Base-by-base conservation (phyloP, 2,888 invertebrate genomes). In the Agrenia bidenticulata region DNA sequence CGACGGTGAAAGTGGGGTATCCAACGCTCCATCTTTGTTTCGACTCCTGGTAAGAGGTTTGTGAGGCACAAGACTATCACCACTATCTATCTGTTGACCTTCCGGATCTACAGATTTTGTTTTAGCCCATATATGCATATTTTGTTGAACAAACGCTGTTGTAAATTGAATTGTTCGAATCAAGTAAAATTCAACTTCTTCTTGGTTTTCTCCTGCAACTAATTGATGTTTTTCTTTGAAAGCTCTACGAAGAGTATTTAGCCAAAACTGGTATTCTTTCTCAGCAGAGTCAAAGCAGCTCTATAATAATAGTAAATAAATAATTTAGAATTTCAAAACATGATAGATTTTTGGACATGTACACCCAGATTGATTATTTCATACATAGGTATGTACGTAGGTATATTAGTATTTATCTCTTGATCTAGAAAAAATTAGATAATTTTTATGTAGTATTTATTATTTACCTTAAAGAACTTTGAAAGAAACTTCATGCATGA, bases 401-500 rank as follows among this genome's bases (percentile, higher is more conserved):
- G n/a, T n/a, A n/a, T n/a, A n/a, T n/a, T n/a, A n/a, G n/a, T n/a
- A n/a, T n/a, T n/a, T n/a, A n/a, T n/a, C n/a, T n/a, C n/a, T n/a
- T n/a, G n/a, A n/a, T n/a, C n/a, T n/a, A n/a, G n/a, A n/a, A n/a
- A n/a, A n/a, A n/a, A n/a, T n/a, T n/a, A n/a, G n/a, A n/a, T n/a
- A n/a, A n/a, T n/a, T n/a, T n/a, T 7, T 45, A 45, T 15, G 15
- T 45, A 45, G 23, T 4, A 51, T 19, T 51, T 7, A 24, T 11
- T 45, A 37, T 9, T 56, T 56, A 73, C 73, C 68, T 72, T 51
- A 0, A 73, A 24, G 49, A 69, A 73, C 1, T 61, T 24, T n/a
- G 63, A 55, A 11, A 75, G 42, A 62, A 75, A 76, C 24, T 61
- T 37, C 50, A 69, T 60, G 27, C 71, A 71, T 7, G 62, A 37